phyloP scores from a whole-genome alignment of 2,888 invertebrate species.

The Euzetes globulus region DNA sequence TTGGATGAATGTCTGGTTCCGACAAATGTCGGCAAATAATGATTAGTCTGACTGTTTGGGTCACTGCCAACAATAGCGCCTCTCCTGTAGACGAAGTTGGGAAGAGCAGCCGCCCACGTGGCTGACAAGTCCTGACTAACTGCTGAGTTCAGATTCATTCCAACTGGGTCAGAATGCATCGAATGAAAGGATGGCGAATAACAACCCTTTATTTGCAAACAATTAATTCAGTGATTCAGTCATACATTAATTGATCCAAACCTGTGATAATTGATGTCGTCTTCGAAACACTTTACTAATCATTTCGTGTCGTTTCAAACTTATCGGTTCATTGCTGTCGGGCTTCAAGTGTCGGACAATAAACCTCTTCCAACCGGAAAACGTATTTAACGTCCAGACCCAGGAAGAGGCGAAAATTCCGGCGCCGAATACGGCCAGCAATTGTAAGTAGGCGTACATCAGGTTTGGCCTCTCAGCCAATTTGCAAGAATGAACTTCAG shows the following conservation, averaged over 20 bases:
- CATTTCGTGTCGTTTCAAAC: conserved; percentile 72
- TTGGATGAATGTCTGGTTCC: conserved; percentile 39
- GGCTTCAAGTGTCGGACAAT: conserved; percentile 46
- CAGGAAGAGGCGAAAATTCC: conserved; percentile 85
- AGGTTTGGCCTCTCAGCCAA: conserved; percentile 67
- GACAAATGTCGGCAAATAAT: conserved; percentile 24
- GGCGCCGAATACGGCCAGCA: conserved; percentile 71
- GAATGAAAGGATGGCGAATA: conserved; percentile 80
- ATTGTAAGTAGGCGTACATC: conserved; percentile 69
- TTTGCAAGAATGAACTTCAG: conserved; percentile 52
- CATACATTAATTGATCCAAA: no score
- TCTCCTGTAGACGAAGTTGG: conserved; percentile 72
- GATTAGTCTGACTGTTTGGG: conserved; percentile 41
- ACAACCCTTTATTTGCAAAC: conserved; percentile 53
- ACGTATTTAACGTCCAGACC: conserved; percentile 82
- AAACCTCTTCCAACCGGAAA: conserved; percentile 77
- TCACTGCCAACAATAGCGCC: conserved; percentile 61
- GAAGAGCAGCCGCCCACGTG: conserved; percentile 83
- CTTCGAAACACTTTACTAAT: conserved; percentile 85
- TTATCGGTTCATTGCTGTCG: conserved; percentile 47
- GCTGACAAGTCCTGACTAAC: conserved; percentile 75
- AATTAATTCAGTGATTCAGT: conserved; percentile 51
- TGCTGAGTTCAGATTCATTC: conserved; percentile 58
- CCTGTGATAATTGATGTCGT: conserved; percentile 60
- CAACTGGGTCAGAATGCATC: conserved; percentile 80